phyloP scores from a whole-genome alignment of 2,113 vertebrate species.

The human region GRCh38 chr11:117319001-117319500 shows the following conservation, averaged over 20 bases:
- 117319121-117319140: neutral
- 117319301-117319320: neutral
- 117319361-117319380: neutral
- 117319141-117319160: neutral
- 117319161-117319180: neutral
- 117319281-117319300: neutral
- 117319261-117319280: neutral
- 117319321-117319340: slow-evolving; percentile 28
- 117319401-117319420: neutral
- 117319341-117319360: neutral
- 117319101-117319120: neutral
- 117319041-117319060: neutral
- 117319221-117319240: neutral
- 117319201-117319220: neutral
- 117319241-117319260: neutral
- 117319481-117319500: neutral
- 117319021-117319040: neutral
- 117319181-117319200: neutral
- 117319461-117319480: neutral
- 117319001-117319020: neutral
- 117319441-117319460: neutral
- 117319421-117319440: neutral
- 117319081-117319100: neutral
- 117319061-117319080: neutral
- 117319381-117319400: neutral